Percentiles rank a stretch among this genome's conserved stretches.
These are phyloP conservation scores for Habropoda laboriosa DNA, from an alignment of 1,140 invertebrate genomes.

Conservation along the genomic window DNA sequence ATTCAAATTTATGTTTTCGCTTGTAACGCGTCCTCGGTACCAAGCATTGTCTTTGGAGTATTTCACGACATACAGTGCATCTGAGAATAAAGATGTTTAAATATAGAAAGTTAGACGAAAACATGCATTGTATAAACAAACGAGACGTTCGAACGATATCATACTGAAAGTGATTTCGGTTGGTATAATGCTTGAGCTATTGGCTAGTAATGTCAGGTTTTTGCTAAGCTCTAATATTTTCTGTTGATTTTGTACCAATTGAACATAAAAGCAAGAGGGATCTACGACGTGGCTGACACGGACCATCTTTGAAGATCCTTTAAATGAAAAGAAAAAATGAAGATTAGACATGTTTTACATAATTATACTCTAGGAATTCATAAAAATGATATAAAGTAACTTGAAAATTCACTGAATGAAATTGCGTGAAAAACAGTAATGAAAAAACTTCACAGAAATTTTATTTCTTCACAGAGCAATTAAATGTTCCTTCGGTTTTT, in stretches of 20 bases:
- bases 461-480: too few species aligned
- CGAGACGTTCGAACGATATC: neutral
- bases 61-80: conserved; percentile 78
- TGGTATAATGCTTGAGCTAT: neutral
- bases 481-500: too few species aligned
- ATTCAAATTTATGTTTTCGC: neutral
- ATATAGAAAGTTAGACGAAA: neutral
- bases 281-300: conserved; percentile 85
- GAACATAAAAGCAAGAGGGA: conserved; percentile 87
- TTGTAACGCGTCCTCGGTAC: conserved; percentile 67
- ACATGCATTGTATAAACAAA: neutral
- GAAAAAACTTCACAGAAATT: too few species aligned
- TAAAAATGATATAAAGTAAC: too few species aligned
- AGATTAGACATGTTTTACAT: neutral
- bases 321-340: conserved; percentile 49
- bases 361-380: too few species aligned
- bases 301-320: conserved; percentile 79
- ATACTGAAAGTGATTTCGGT: conserved; percentile 25
- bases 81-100: conserved; percentile 63
- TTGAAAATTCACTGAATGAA: neutral
- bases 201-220: neutral
- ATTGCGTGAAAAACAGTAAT: neutral
- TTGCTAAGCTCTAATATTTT: conserved; percentile 4
- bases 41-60: conserved; percentile 49
- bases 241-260: conserved; percentile 67